phyloP scores from a whole-genome alignment of 2,888 invertebrate genomes.

The Meteorus colon region DNA sequence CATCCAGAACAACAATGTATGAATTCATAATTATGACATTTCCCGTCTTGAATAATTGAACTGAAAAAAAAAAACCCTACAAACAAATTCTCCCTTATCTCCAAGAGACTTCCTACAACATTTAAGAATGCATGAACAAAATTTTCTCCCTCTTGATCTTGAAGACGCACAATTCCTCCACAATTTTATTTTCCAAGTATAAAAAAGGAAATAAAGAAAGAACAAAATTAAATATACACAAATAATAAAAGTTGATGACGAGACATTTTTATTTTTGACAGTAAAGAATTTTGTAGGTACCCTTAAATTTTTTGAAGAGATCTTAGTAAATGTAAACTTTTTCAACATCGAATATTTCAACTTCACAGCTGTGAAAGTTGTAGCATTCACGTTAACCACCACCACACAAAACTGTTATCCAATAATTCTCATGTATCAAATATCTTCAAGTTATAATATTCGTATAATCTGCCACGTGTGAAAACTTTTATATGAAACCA shows the following conservation, averaged over 20 bases:
- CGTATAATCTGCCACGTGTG: not conserved
- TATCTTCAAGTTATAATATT: not conserved
- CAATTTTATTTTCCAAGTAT: too few relatives aligned
- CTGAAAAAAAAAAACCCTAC: too few relatives aligned
- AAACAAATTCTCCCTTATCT: too few relatives aligned
- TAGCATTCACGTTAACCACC: not conserved
- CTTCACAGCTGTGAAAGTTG: not conserved
- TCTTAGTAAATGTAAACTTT: slow-evolving; percentile 3
- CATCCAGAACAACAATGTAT: too few relatives aligned
- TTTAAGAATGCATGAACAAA: too few relatives aligned
- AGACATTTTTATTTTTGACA: not conserved
- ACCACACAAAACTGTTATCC: not conserved
- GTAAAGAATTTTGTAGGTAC: not conserved
- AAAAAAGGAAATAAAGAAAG: too few relatives aligned
- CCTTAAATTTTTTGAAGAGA: slow-evolving; percentile 5
- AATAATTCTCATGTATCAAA: not conserved
- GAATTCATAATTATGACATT: too few relatives aligned
- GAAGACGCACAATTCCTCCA: too few relatives aligned
- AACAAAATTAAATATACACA: too few relatives aligned
- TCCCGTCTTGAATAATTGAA: too few relatives aligned
- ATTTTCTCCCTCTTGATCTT: too few relatives aligned
- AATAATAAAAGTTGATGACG: not conserved
- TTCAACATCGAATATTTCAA: slow-evolving; percentile 2
- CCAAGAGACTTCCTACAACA: too few relatives aligned
- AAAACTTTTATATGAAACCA: not conserved